These are phyloP conservation scores for Pionites leucogaster DNA, from an alignment of 2,113 vertebrate genomes.

Conservation along the genomic window DNA sequence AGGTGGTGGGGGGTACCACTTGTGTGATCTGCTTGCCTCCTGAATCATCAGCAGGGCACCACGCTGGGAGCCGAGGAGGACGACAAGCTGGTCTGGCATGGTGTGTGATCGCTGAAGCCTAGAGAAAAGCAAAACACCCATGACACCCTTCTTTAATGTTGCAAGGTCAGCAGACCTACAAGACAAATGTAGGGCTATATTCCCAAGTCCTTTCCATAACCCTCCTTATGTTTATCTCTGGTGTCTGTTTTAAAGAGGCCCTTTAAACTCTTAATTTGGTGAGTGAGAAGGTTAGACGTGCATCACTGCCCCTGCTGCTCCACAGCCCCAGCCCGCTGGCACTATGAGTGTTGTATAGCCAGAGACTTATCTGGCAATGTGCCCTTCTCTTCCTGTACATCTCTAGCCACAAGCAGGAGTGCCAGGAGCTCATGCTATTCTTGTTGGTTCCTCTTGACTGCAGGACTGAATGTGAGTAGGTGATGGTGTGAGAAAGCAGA, in stretches of 20 bases:
- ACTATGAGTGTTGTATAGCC: background rate
- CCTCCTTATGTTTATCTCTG: background rate
- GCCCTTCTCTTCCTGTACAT: background rate
- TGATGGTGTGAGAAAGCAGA: background rate
- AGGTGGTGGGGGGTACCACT: background rate
- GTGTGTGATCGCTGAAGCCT: background rate
- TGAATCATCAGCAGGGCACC: background rate
- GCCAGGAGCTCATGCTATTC: background rate
- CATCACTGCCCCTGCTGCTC: background rate
- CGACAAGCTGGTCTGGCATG: background rate
- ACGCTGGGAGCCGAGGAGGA: background rate
- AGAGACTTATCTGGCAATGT: background rate
- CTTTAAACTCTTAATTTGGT: background rate
- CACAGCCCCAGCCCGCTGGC: accelerated
- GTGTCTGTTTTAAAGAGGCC: background rate
- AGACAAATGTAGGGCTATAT: background rate
- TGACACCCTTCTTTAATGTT: background rate
- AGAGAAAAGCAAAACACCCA: background rate
- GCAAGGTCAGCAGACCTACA: background rate
- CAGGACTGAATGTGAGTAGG: background rate
- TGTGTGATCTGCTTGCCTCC: background rate
- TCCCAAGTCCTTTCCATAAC: background rate
- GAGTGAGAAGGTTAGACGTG: background rate
- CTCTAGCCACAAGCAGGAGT: background rate
- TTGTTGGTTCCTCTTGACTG: background rate